Conservation (phyloP, 2,888 invertebrate genomes). For the Ligdia adustata region DNA sequence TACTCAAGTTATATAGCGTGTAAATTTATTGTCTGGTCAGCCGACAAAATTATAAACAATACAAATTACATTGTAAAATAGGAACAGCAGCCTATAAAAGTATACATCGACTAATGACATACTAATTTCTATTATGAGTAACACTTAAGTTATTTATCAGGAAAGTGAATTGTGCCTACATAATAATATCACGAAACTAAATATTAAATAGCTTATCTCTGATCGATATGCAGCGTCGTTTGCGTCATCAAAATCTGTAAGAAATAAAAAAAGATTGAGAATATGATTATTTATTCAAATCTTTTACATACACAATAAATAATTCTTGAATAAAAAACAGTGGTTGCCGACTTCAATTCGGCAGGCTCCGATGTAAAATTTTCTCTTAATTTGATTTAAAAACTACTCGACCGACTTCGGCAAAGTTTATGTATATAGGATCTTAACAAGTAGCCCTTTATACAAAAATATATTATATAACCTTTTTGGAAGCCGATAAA, state of each 20-base stretch:
- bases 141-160: conserved; percentile 48
- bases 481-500: too few species aligned
- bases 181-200: conserved; percentile 47
- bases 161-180: conserved; percentile 47
- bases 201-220: conserved; percentile 45
- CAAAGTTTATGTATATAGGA: too few species aligned
- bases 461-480: too few species aligned
- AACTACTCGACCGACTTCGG: too few species aligned
- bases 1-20: conserved; percentile 25
- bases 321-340: too few species aligned
- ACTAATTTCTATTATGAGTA: neutral
- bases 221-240: conserved; percentile 53
- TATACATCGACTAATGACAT: conserved; percentile 5
- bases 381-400: too few species aligned
- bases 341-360: too few species aligned
- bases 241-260: conserved; percentile 67
- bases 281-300: too few species aligned
- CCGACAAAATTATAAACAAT: conserved; percentile 17
- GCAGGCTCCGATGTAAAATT: too few species aligned
- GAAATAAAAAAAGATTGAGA: neutral
- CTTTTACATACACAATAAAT: too few species aligned
- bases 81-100: conserved; percentile 28
- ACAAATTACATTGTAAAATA: conserved; percentile 32
- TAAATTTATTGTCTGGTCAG: conserved; percentile 67
- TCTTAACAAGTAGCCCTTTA: too few species aligned